These are phyloP conservation scores for Fragum sueziense DNA, from an alignment of 2,888 invertebrate species.

Conservation along the genomic window DNA sequence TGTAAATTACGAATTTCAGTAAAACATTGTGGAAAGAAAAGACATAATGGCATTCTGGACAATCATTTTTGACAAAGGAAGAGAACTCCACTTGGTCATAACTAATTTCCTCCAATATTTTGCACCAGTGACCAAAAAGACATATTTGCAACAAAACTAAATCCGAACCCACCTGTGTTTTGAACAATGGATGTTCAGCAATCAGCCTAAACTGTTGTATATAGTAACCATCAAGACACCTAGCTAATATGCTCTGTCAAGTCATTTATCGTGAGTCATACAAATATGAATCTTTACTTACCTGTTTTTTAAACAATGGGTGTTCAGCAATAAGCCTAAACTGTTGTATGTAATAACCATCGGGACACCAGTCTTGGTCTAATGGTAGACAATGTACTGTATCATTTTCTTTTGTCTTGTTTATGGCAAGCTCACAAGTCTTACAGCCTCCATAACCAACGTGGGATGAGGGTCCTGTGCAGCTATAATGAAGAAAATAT, in stretches of 20 bases:
- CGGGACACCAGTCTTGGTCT: slow-evolving; percentile 63
- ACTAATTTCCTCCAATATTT: no score
- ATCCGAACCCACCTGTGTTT: slow-evolving; percentile 35
- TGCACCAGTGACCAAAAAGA: no score
- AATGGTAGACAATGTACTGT: slow-evolving; percentile 64
- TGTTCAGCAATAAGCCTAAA: slow-evolving; percentile 34
- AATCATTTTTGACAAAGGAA: no score
- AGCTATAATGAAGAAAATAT: no score
- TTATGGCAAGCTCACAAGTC: slow-evolving; percentile 94
- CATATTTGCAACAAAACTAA: no score
- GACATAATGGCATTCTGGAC: no score
- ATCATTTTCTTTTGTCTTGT: slow-evolving; percentile 84
- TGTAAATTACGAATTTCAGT: no score
- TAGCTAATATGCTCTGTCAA: no score
- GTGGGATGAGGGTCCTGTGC: slow-evolving; percentile 92
- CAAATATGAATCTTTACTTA: slow-evolving; percentile 1
- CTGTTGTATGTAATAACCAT: slow-evolving; percentile 61
- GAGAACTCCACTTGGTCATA: no score
- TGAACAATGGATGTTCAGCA: slow-evolving; percentile 46
- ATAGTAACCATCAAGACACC: slow-evolving; percentile 67
- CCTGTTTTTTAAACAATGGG: slow-evolving; percentile 55
- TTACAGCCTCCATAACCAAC: slow-evolving; percentile 93
- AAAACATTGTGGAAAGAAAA: no score
- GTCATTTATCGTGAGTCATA: no score
- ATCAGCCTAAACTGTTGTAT: slow-evolving; percentile 41